Evolutionary conservation across 2,113 vertebrate genomes (phyloP).

Genomic region (Charina bottae): DNA sequence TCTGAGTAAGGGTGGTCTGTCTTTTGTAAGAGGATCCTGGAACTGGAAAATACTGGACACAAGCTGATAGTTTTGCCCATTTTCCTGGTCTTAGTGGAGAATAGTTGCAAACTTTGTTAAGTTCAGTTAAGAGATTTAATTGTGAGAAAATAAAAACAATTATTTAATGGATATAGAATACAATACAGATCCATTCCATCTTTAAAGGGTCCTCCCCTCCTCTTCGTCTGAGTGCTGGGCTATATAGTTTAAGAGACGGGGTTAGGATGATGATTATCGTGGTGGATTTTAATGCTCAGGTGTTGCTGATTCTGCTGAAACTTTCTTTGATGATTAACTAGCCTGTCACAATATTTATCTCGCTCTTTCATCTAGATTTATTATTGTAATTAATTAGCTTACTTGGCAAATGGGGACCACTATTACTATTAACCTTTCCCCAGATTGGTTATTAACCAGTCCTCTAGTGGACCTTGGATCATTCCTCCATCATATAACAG

Average conservation of each 20-base stretch:
- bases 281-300: neutral
- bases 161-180: neutral
- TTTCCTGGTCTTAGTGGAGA: neutral
- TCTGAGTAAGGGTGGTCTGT: neutral
- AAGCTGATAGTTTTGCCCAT: neutral
- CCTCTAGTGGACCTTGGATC: conserved; percentile 30
- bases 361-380: conserved; percentile 58
- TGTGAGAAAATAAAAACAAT: neutral
- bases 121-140: neutral
- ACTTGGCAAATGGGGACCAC: conserved; percentile 10
- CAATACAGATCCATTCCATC: neutral
- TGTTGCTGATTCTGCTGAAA: conserved; percentile 61
- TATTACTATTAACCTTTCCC: conserved; percentile 62
- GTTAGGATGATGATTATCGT: neutral
- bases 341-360: conserved; percentile 44
- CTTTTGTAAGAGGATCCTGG: neutral
- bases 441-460: conserved; percentile 63
- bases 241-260: neutral
- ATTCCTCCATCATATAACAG: neutral
- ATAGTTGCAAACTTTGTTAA: neutral
- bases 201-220: neutral
- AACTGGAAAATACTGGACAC: neutral
- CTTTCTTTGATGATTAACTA: conserved; percentile 65
- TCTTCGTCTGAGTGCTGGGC: neutral
- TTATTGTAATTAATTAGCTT: conserved; percentile 61